Conservation (phyloP, 2,113 vertebrate species). For the Mesitornis unicolor region DNA sequence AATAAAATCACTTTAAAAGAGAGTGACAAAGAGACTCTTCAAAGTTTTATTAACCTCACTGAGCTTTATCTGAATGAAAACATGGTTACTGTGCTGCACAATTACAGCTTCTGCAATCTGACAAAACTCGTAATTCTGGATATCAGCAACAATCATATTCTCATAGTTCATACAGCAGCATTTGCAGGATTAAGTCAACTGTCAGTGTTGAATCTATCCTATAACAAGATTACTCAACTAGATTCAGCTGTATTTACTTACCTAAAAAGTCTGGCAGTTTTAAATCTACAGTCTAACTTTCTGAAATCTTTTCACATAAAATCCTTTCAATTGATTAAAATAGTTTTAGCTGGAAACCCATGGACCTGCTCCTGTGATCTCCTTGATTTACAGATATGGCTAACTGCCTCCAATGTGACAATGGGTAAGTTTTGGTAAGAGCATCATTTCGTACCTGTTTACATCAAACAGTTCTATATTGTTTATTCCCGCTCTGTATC, state of each 20-base stretch:
- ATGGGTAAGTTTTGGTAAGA: conserved; percentile 72
- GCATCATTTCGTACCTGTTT: neutral
- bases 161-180: conserved; percentile 66
- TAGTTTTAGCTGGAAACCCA: conserved; percentile 79
- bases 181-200: conserved; percentile 74
- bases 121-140: conserved; percentile 74
- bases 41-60: conserved; percentile 64
- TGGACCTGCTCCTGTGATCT: conserved; percentile 84
- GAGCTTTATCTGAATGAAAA: conserved; percentile 79
- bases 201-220: conserved; percentile 76
- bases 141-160: conserved; percentile 77
- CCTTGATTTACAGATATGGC: conserved; percentile 59
- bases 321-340: conserved; percentile 33
- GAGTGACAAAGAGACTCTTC: conserved; percentile 63
- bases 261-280: conserved; percentile 60
- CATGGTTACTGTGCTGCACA: conserved; percentile 61
- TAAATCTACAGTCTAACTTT: conserved; percentile 73
- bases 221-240: conserved; percentile 77
- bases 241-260: conserved; percentile 50
- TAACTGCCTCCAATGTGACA: conserved; percentile 57
- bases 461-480: neutral
- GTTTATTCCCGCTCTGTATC: neutral
- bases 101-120: conserved; percentile 69
- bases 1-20: conserved; percentile 69
- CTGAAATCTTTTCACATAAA: conserved; percentile 62